Conservation (phyloP, 2,888 invertebrate genomes). For the Bhutanitis thaidina region DNA sequence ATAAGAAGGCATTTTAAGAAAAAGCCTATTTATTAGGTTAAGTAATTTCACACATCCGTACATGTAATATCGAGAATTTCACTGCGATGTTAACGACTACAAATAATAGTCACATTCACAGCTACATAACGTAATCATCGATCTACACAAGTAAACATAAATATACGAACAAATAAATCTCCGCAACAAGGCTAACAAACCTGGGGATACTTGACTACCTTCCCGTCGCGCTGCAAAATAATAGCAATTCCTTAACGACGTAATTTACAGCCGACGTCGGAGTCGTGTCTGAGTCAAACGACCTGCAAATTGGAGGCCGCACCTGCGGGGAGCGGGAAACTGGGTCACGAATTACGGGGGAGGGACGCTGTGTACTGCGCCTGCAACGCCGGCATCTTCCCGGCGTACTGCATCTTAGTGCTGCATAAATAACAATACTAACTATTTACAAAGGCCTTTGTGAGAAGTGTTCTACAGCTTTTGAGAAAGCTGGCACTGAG, state of each 20-base stretch:
- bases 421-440: not conserved
- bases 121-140: no score
- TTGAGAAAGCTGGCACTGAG: no score
- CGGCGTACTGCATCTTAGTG: not conserved
- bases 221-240: not conserved
- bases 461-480: no score
- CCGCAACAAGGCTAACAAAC: not conserved
- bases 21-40: no score
- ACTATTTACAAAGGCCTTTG: not conserved
- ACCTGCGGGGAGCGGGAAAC: not conserved
- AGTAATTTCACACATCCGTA: no score
- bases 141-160: no score
- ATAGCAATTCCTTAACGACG: constrained; percentile 5
- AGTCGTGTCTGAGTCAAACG: not conserved
- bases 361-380: not conserved
- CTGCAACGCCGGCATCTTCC: not conserved
- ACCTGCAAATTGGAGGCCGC: constrained; percentile 3
- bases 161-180: no score
- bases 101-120: no score
- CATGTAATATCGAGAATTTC: no score
- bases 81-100: no score
- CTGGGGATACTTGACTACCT: not conserved
- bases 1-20: no score
- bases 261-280: not conserved
- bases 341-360: not conserved